Evolutionary conservation across 92 coral and sea anemone genomes (phyloP).

Genomic region (Phenganax subtilis): DNA sequence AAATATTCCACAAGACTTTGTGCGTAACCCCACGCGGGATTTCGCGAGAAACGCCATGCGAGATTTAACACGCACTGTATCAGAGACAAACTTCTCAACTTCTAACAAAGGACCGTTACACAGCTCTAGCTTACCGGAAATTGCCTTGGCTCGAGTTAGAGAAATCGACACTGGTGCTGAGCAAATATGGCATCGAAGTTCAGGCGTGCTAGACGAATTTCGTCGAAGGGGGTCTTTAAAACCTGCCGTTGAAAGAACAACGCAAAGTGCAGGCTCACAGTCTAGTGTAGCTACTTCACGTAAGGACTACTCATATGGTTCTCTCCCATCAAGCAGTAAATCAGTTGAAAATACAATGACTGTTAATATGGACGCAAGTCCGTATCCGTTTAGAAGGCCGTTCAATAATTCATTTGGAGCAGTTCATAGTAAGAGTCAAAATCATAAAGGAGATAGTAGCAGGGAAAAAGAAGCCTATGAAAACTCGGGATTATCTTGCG

Average conservation of each 20-base stretch:
- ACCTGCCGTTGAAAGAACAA: not conserved
- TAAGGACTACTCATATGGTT: not conserved
- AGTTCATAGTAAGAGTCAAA: slow-evolving; percentile 47
- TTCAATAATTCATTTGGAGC: slow-evolving; percentile 53
- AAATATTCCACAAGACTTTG: no score
- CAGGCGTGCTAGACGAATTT: slow-evolving; percentile 7
- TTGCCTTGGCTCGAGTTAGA: not conserved
- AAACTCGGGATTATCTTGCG: slow-evolving; percentile 50
- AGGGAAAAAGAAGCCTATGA: slow-evolving; percentile 19
- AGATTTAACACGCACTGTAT: not conserved
- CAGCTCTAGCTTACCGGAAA: slow-evolving; percentile 34
- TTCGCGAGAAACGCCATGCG: no score
- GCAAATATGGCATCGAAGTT: slow-evolving; percentile 14
- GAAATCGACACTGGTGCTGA: not conserved
- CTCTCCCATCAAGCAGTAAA: not conserved
- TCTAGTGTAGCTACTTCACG: not conserved
- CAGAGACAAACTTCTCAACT: not conserved
- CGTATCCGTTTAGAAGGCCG: slow-evolving; percentile 18
- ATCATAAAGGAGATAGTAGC: not conserved
- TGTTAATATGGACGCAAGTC: slow-evolving; percentile 11
- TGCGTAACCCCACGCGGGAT: no score
- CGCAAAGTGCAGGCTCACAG: not conserved
- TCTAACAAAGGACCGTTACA: slow-evolving; percentile 2
- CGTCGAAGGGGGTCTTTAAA: not conserved
- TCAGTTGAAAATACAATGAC: not conserved